phyloP scores from a whole-genome alignment of 1,140 invertebrate species.

The Aphaenogaster ashmeadi region DNA sequence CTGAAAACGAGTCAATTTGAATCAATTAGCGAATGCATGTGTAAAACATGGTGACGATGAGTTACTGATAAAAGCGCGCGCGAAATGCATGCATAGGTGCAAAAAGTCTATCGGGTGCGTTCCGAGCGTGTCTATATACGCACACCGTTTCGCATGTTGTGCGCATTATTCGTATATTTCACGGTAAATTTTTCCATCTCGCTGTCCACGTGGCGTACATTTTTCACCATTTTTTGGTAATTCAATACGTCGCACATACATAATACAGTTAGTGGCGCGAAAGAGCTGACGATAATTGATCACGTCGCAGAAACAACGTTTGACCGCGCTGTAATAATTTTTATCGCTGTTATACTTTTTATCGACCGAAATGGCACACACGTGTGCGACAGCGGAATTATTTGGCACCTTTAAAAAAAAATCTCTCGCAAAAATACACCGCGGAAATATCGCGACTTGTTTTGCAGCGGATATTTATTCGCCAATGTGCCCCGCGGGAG shows the following conservation, averaged over 20 bases:
- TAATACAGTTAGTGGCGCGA: constrained; percentile 62
- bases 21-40: constrained; percentile 64
- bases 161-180: constrained; percentile 56
- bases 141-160: neutral
- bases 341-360: constrained; percentile 59
- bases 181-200: constrained; percentile 60
- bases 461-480: constrained; percentile 49
- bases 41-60: constrained; percentile 63
- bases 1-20: constrained; percentile 61
- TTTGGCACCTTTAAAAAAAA: constrained; percentile 53
- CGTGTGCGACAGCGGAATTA: constrained; percentile 43
- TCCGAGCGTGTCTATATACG: neutral
- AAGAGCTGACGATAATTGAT: constrained; percentile 65
- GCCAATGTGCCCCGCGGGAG: constrained; percentile 14
- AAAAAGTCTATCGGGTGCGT: constrained; percentile 39
- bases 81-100: constrained; percentile 16
- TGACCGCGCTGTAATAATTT: constrained; percentile 63
- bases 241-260: constrained; percentile 63
- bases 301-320: constrained; percentile 61
- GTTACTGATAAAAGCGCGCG: constrained; percentile 59
- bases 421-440: constrained; percentile 40
- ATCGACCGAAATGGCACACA: constrained; percentile 43
- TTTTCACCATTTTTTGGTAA: constrained; percentile 65
- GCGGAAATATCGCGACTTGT: constrained; percentile 24
- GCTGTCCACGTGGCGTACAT: constrained; percentile 53